A percentile compares a stretch with the other conserved stretches of the same genome.
phyloP scores from a whole-genome alignment of 1,140 invertebrate genomes.

The Trichonephila clavipes region DNA sequence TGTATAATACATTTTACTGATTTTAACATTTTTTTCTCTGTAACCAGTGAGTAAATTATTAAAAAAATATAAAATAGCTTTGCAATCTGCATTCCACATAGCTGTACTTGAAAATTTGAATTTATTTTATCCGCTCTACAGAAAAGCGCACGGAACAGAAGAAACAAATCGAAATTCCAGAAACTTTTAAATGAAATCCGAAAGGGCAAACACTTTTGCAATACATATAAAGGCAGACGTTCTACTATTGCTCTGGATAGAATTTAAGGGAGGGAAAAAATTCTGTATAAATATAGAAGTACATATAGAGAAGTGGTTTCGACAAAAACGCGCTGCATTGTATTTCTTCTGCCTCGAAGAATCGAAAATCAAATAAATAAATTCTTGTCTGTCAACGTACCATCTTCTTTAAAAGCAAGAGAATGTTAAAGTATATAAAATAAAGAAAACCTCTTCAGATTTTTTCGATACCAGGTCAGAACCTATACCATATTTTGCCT shows the following conservation, averaged over 20 bases:
- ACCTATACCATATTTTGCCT: slow-evolving; percentile 50
- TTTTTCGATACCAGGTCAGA: neutral
- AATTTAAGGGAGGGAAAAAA: neutral
- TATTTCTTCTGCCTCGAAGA: neutral
- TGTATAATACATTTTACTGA: no score
- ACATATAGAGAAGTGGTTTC: neutral
- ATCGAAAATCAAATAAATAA: slow-evolving; percentile 45
- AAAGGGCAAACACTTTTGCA: no score
- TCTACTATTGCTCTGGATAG: neutral
- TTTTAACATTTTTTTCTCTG: no score
- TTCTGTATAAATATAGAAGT: neutral
- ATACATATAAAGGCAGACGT: no score
- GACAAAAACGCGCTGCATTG: neutral
- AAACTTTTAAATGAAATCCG: no score
- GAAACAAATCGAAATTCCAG: no score
- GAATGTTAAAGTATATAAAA: slow-evolving; percentile 3
- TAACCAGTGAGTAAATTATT: no score
- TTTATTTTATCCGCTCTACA: no score
- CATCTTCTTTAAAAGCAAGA: neutral
- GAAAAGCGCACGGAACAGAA: no score
- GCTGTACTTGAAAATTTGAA: no score
- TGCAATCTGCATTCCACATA: no score
- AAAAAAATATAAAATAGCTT: no score
- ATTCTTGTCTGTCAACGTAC: slow-evolving; percentile 4
- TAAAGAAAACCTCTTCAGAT: neutral